Base-by-base conservation (phyloP, 1,140 invertebrate species). In the Drosophila albomicans region DNA sequence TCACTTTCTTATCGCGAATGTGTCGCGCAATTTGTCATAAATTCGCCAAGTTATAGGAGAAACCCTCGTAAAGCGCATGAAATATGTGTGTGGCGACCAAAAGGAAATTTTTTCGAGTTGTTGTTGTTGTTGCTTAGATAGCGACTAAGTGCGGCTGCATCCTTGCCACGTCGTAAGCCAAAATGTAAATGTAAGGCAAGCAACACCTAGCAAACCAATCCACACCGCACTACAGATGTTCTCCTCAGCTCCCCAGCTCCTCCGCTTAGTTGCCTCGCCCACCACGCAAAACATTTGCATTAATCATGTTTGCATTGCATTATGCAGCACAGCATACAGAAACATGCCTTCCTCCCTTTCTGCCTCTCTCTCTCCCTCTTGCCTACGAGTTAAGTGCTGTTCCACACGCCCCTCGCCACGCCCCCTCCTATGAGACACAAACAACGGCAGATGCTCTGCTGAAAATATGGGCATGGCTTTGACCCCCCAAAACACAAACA, bases 221-320 rank as follows among this genome's bases (percentile, higher is more conserved):
- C 0, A 10, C 6, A 6, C 25, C 11, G 8, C 5, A 28, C 6
- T 43, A 8, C 5, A 7, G 5, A 15, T 3, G 7, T 3, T 25
- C 20, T 25, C 20, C 20, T 25, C 52, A 6, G 7, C 1, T 5
- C 28, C 32, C 0, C 41, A 10, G 11, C 6, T 1, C 25, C 25
- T 1, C 41, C 13, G 7, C 6, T 3, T 16, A 20, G 13, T 41
- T 54, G 70, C 85, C 81, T 81, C 78, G 84, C 85, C 81, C 78
- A 76, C 85, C 85, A 88, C 78, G 81, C 86, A 85, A 89, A 88
- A 88, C 86, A 88, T 88, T 88, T 88, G 85, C 85, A 88, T 88
- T 88, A 88, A 88, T 88, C 85, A 88, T 88, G 85, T 88, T 88
- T 88, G 85, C 81, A 58, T 88, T 88, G 85, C 85, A 88, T 88